Conservation (phyloP, 2,797 vertebrate genomes). For the Oryzias sinensis region DNA sequence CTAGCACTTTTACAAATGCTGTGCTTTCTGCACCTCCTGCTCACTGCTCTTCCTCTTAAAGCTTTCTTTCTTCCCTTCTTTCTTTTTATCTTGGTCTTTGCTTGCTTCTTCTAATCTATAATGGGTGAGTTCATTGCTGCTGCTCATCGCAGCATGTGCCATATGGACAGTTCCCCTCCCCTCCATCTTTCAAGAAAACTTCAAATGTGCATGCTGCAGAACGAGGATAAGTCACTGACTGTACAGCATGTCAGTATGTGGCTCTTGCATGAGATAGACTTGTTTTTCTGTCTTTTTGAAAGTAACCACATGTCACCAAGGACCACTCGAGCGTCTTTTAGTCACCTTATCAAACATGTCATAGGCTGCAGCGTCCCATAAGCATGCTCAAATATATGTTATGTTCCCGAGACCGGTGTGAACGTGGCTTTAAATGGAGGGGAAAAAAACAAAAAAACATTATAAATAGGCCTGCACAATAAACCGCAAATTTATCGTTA, state of each 20-base stretch:
- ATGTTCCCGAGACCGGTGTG: no score
- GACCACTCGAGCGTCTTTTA: constrained; percentile 7
- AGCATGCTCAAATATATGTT: no score
- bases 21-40: constrained; percentile 49
- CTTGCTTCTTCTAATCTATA: constrained; percentile 92
- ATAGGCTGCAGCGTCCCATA: neutral
- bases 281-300: constrained; percentile 2
- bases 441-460: no score
- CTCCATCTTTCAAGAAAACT: constrained; percentile 12
- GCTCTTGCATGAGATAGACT: constrained; percentile 56
- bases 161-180: constrained; percentile 31
- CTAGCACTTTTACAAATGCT: constrained; percentile 46
- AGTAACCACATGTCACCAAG: constrained; percentile 35
- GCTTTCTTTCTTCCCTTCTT: constrained; percentile 12
- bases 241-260: neutral
- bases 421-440: no score
- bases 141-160: constrained; percentile 65
- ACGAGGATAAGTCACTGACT: no score
- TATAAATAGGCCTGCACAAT: no score
- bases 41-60: constrained; percentile 39
- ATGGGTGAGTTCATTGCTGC: constrained; percentile 89
- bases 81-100: constrained; percentile 72
- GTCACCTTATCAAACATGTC: neutral
- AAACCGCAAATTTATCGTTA: no score
- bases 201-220: constrained; percentile 52